Percentiles rank a stretch among this genome's conserved stretches.
Conservation (phyloP, 2,113 vertebrate genomes). For the Echinops telfairi region DNA sequence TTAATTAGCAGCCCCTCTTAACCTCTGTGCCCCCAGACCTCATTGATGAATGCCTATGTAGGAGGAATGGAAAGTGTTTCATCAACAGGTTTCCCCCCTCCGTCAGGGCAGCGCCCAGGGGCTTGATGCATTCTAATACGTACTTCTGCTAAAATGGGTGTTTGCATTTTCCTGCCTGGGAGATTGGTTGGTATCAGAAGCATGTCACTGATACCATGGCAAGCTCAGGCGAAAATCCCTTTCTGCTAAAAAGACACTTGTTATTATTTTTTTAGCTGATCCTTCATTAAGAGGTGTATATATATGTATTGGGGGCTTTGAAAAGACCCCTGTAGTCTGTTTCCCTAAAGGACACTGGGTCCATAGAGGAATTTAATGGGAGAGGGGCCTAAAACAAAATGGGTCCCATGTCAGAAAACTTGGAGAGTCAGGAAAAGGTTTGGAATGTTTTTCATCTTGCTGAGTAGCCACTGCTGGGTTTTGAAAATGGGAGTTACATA, state of each 20-base stretch:
- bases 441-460: background rate
- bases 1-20: background rate
- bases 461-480: background rate
- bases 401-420: background rate
- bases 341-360: too few relatives aligned
- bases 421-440: constrained; percentile 42
- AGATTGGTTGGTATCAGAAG: background rate
- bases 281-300: background rate
- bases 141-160: background rate
- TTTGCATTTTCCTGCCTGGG: background rate
- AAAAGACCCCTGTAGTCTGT: too few relatives aligned
- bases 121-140: background rate
- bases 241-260: background rate
- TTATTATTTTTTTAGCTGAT: background rate
- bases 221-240: background rate
- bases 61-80: background rate
- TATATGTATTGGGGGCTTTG: too few relatives aligned
- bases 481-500: background rate
- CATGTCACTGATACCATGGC: background rate
- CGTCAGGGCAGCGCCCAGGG: background rate
- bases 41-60: background rate
- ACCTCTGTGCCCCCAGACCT: background rate
- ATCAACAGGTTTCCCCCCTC: background rate
- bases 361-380: background rate
- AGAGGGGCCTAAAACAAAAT: background rate